Evolutionary conservation across 2,888 invertebrate species (phyloP), one percentile per base, ranked within the genome.

Genomic region (Trissoscelio sp.): DNA sequence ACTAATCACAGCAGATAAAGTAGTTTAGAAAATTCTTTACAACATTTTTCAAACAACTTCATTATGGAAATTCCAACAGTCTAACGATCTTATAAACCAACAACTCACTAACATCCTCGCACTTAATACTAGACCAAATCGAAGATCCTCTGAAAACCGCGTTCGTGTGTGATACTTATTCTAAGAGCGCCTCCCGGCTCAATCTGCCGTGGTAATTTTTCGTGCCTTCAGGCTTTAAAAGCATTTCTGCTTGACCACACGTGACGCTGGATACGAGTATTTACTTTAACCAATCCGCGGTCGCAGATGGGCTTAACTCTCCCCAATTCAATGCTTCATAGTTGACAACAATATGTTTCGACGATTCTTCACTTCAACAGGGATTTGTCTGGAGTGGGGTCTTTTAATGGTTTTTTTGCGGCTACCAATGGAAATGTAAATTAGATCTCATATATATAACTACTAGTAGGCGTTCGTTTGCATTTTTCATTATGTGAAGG

Each of bases 191-290:
- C 77, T 72, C 51, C 60, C 48, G 55, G 81, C 62, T 74, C 55
- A 73, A 72, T 82, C 70, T 42, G 60, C 31, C 70, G 75, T 72
- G 42, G 70, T 79, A 74, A 79, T 79, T 83, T 79, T 82, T 77
- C 83, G 77, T 83, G 69, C 83, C 79, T 77, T 58, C 79, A 64
- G 62, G 77, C 72, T 58, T 69, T 58, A 73, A 79, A 79, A 83
- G 48, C 70, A 57, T 73, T 78, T 79, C 81, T 75, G 74, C 82
- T 80, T 83, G 79, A 81, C 83, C 81, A 81, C 82, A 83, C 81
- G 78, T 79, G 81, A 75, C 51, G 81, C 60, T 55, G 53, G 64
- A 67, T 60, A 42, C 22, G 34, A 48, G 58, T 66, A 60, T 82
- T 79, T 79, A 75, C 70, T 53, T 79, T 72, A 70, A 67, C 64